Evolutionary conservation across 2,888 invertebrate species (phyloP).

Genomic region (Drosophila trichaetosa): DNA sequence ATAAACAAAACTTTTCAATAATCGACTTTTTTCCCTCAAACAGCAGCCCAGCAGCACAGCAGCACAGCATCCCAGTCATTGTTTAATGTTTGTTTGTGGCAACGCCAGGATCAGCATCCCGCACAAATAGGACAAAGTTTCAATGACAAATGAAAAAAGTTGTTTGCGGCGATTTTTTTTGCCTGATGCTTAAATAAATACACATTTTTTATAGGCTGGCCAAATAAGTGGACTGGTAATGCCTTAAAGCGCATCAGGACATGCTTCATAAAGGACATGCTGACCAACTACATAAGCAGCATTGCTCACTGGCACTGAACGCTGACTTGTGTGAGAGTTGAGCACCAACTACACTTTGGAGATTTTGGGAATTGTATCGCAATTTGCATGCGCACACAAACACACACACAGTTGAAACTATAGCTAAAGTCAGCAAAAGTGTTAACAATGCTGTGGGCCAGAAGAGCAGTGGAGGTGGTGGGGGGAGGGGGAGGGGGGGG

Average conservation of each 20-base stretch:
- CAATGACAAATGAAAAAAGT: slow-evolving; percentile 80
- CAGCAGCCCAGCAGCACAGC: not conserved
- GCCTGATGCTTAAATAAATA: slow-evolving; percentile 71
- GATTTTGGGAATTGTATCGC: slow-evolving; percentile 81
- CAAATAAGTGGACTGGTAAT: slow-evolving; percentile 33
- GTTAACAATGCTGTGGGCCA: slow-evolving; percentile 48
- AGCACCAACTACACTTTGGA: slow-evolving; percentile 61
- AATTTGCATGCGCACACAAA: slow-evolving; percentile 71
- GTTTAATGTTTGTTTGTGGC: slow-evolving; percentile 79
- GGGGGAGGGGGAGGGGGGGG: not conserved
- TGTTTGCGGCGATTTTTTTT: slow-evolving; percentile 35
- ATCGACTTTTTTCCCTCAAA: slow-evolving; percentile 71
- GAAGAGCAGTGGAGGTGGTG: not conserved
- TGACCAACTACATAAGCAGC: slow-evolving; percentile 62
- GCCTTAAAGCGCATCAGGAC: slow-evolving; percentile 33
- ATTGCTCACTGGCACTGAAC: slow-evolving; percentile 22
- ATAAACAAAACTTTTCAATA: slow-evolving; percentile 81
- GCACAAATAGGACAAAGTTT: slow-evolving; percentile 71
- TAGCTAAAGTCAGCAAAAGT: slow-evolving; percentile 59
- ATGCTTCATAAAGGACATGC: slow-evolving; percentile 51
- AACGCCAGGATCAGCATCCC: slow-evolving; percentile 30
- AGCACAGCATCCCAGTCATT: slow-evolving; percentile 44
- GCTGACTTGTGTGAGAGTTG: not conserved
- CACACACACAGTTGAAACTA: slow-evolving; percentile 18
- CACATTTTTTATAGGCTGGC: slow-evolving; percentile 71